These are phyloP conservation scores for Stercorarius parasiticus DNA, from an alignment of 2,113 vertebrate genomes.

Conservation along the genomic window DNA sequence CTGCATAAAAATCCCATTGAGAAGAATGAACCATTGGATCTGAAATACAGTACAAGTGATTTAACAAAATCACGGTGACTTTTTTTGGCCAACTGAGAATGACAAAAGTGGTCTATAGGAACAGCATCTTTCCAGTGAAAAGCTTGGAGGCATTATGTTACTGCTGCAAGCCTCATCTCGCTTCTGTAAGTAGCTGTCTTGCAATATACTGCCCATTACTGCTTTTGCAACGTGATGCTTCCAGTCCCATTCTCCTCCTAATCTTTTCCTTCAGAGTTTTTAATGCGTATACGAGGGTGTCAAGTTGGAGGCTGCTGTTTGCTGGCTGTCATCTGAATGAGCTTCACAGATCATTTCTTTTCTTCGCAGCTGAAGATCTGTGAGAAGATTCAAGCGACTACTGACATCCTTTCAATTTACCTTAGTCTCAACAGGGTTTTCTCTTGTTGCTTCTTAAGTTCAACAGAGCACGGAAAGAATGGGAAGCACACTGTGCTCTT, in stretches of 20 bases:
- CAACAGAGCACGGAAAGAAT: background rate
- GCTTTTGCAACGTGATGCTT: background rate
- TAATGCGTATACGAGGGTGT: background rate
- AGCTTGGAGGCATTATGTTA: background rate
- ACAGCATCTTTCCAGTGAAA: background rate
- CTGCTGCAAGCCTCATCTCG: background rate
- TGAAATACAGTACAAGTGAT: background rate
- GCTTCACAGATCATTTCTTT: background rate
- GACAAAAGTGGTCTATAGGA: background rate
- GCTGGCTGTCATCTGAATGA: background rate
- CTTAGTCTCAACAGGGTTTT: conserved; percentile 42
- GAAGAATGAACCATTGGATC: background rate
- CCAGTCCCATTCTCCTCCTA: background rate
- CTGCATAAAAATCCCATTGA: background rate
- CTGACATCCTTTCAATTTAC: conserved; percentile 34
- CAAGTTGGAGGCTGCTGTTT: background rate
- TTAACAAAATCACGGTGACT: background rate
- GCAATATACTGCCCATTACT: background rate
- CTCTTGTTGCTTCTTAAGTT: conserved; percentile 27
- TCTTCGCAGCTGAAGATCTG: background rate
- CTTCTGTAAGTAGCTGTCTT: background rate
- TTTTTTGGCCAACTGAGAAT: background rate
- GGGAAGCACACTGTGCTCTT: conserved; percentile 27
- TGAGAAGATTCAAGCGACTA: background rate
- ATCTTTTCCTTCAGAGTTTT: background rate